Evolutionary conservation across 2,113 vertebrate species (phyloP), one percentile per base, ranked within the genome.

Genomic region (Myanophis thanlyinensis): DNA sequence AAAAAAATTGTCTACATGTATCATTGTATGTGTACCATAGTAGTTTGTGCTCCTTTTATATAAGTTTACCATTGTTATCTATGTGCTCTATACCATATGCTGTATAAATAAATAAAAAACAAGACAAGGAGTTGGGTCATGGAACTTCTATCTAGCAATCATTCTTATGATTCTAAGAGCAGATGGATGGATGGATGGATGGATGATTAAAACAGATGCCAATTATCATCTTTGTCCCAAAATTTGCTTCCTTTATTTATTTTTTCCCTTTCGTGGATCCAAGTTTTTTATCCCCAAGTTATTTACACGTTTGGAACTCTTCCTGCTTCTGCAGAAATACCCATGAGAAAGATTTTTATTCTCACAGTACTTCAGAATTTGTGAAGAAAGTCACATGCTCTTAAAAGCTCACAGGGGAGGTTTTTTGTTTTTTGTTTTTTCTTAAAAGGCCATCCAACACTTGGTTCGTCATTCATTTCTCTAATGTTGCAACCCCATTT

Each of bases 281-380:
- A 40, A 46, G 35, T 91, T 85, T 85, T 91, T 80, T 46, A 91
- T 85, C 73, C 25, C 49, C 40, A 84, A 88, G 87, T 92, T 92
- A 92, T 89, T 92, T 92, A 89, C 87, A 84, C 91, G 89, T 92
- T 89, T 89, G 91, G 91, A 89, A 80, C 62, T 47, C 40, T 89
- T 92, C 87, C 91, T 80, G 91, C 44, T 89, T 89, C 40, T 84
- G 62, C 62, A 89, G 62, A 54, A 92, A 92, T 89, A 30, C 87
- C 73, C 91, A 92, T 89, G 87, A 89, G 87, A 92, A 92, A 92
- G 80, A 13, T n/a, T 54, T 40, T 89, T 53, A 54, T 92, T 92
- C 91, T 92, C 91, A 92, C 87, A 89, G 87, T 89, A n/a, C 91
- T 89, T 84, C 62, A 56, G 62, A 87, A 91, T 54, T 46, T 84